Conservation (phyloP, 2,113 vertebrate species). For the Trinectes maculatus region DNA sequence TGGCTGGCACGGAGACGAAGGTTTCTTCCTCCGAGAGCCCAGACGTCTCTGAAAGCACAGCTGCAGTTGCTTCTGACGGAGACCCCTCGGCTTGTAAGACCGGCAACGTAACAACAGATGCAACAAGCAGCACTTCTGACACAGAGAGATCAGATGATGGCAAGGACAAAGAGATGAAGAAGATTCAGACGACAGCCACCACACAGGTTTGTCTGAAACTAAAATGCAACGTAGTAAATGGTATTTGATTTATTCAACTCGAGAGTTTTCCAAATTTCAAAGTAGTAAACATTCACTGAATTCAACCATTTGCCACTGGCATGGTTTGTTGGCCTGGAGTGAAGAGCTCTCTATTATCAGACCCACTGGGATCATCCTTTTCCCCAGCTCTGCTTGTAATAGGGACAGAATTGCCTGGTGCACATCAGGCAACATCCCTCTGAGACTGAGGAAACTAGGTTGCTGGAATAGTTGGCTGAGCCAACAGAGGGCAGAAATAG, state of each 20-base stretch:
- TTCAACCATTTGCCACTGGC: constrained; percentile 28
- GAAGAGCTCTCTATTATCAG: constrained; percentile 36
- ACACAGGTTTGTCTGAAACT: constrained; percentile 80
- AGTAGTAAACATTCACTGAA: constrained; percentile 10
- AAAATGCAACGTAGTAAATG: not conserved
- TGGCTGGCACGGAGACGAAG: constrained; percentile 79
- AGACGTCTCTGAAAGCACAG: constrained; percentile 74
- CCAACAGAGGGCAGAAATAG: constrained; percentile 56
- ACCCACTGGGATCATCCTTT: constrained; percentile 42
- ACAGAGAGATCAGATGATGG: constrained; percentile 90
- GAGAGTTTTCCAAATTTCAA: no score
- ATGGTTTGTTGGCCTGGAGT: constrained; percentile 30
- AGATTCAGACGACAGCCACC: constrained; percentile 94
- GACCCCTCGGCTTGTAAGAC: constrained; percentile 83
- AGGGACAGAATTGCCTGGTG: constrained; percentile 49
- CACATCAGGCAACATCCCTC: constrained; percentile 49
- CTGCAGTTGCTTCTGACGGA: constrained; percentile 76
- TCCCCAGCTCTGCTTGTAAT: constrained; percentile 31
- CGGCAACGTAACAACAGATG: constrained; percentile 84
- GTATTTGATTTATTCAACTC: not conserved
- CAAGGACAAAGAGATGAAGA: constrained; percentile 91
- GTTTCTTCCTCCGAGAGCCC: constrained; percentile 82
- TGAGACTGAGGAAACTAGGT: constrained; percentile 63
- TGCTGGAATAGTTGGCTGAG: constrained; percentile 37
- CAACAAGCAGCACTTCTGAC: constrained; percentile 75